These are phyloP conservation scores for Euphonia xanthogaster DNA, from an alignment of 2,797 vertebrate species.

Conservation along the genomic window DNA sequence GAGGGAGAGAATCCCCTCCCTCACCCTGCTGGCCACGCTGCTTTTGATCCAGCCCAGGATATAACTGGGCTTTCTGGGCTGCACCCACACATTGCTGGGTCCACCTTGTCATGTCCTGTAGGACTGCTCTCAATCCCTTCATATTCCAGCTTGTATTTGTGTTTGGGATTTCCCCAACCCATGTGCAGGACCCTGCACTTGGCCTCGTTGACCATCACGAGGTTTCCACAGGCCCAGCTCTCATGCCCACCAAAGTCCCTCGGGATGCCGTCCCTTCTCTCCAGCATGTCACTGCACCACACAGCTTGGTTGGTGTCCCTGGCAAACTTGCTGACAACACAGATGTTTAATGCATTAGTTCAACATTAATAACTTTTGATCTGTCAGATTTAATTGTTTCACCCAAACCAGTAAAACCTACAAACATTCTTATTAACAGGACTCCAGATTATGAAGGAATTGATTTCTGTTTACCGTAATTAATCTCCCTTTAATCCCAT, in stretches of 20 bases:
- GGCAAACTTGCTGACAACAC: not conserved
- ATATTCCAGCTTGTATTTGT: not conserved
- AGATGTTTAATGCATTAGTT: not conserved
- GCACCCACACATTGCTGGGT: not conserved
- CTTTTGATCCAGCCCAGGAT: not conserved
- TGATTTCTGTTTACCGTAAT: not conserved
- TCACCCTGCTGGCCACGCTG: rapidly evolving
- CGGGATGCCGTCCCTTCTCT: not conserved
- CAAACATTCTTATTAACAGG: not conserved
- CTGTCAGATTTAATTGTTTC: not conserved
- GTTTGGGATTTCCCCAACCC: not conserved
- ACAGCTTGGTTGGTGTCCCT: not conserved
- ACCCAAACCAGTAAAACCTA: not conserved
- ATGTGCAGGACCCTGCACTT: not conserved
- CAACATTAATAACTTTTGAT: not conserved
- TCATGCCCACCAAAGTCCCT: too few species aligned
- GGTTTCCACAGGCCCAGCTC: not conserved
- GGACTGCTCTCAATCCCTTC: not conserved
- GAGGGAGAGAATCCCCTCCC: not conserved
- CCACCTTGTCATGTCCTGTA: not conserved
- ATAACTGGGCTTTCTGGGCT: not conserved
- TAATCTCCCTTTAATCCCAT: not conserved
- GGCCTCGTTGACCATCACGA: not conserved
- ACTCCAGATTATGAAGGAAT: not conserved
- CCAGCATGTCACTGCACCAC: not conserved